Base-by-base conservation (phyloP, 2,113 vertebrate species). In the Ceuthmochares aereus region DNA sequence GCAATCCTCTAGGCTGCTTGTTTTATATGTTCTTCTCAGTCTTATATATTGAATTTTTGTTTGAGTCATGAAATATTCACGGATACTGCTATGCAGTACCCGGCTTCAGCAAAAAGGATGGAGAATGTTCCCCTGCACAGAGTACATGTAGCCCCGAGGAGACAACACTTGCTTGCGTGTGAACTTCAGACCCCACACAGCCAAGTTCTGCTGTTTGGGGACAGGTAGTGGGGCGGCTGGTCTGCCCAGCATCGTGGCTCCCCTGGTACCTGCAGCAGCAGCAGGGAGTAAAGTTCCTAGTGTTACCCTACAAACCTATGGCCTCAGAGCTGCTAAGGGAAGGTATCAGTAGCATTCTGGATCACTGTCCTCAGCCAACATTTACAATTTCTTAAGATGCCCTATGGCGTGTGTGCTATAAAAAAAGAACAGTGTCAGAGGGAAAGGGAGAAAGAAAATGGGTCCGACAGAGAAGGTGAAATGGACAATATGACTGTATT, bases 401-500 rank as follows among this genome's bases (percentile, higher is more conserved):
- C 22, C 40, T 34, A 10, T 51, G 56, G 36, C 27, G 55, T 40
- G 29, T 84, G 55, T 13, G 17, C 40, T 69, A 30, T 49, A 36
- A 79, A 72, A 76, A 68, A 79, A 81, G 23, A 51, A n/a, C 0
- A 0, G 10, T 26, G 17, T 58, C 66, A 69, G 62, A 68, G 19
- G n/a, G 23, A 78, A 78, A 67, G 47, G 29, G 34, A 87, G 37
- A 73, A 60, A 83, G 83, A 68, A 67, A 92, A 80, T 40, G 7
- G 4, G 40, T 72, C 37, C 3, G 7, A 16, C 12, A 62, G n/a
- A 47, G 75, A 66, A 92, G 70, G 56, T 78, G 60, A 84, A 78
- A 92, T 72, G 83, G 87, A 84, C 66, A 94, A 40, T 88, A 67
- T 45, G 62, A n/a, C 17, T 62, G 36, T 51, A 9, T 91, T 78